phyloP scores from a whole-genome alignment of 1,140 invertebrate species.

The Diploscapter pachys region DNA sequence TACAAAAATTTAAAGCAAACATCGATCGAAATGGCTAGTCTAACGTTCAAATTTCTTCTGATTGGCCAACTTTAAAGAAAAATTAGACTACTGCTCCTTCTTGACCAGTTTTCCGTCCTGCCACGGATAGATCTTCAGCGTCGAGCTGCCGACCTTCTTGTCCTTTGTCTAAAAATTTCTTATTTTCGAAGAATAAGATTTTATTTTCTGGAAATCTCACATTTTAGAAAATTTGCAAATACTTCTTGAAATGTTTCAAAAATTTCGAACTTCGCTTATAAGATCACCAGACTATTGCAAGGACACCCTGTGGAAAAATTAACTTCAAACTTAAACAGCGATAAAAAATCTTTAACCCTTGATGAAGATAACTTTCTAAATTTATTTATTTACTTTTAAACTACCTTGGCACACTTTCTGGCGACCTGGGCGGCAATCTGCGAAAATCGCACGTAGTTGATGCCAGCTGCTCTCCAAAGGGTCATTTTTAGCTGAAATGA shows the following conservation, averaged over 20 bases:
- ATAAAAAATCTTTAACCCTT: not conserved
- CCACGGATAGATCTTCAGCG: slow-evolving; percentile 24
- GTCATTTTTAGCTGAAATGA: slow-evolving; percentile 18
- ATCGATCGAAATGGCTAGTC: too few relatives aligned
- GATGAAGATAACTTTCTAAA: not conserved
- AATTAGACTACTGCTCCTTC: not conserved
- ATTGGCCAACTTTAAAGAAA: too few relatives aligned
- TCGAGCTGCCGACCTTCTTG: slow-evolving; percentile 13
- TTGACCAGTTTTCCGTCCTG: slow-evolving; percentile 21
- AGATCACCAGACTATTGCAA: not conserved
- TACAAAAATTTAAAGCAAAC: too few relatives aligned
- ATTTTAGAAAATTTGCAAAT: not conserved
- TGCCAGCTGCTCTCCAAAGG: slow-evolving; percentile 42
- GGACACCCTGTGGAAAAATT: not conserved
- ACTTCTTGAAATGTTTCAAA: not conserved
- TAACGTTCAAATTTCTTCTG: too few relatives aligned
- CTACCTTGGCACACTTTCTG: slow-evolving; percentile 36
- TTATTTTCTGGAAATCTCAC: not conserved
- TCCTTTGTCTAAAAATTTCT: slow-evolving; percentile 6
- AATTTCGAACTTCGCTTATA: not conserved
- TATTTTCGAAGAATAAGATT: not conserved
- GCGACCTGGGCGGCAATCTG: slow-evolving; percentile 42
- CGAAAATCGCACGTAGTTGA: slow-evolving; percentile 43
- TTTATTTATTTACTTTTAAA: not conserved
- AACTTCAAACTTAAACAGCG: not conserved